A percentile compares a stretch with the other conserved stretches of the same genome.
Conservation (phyloP, 2,888 invertebrate genomes). For the Plebejus anna region DNA sequence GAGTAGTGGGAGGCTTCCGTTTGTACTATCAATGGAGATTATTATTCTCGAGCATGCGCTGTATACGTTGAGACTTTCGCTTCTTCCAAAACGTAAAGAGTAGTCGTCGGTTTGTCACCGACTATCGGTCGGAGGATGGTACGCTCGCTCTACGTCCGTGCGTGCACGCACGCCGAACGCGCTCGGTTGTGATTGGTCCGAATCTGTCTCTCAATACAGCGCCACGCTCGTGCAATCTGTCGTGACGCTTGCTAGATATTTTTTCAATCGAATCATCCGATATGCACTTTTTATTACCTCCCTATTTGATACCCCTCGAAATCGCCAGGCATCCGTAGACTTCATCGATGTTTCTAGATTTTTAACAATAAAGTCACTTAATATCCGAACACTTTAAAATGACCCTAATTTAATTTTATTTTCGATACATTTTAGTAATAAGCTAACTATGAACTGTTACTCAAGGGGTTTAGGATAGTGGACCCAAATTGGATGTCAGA, state of each 20-base stretch:
- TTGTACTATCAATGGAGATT: slow-evolving; percentile 54
- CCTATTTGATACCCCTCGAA: slow-evolving; percentile 31
- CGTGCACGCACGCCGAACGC: slow-evolving; percentile 23
- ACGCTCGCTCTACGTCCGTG: slow-evolving; percentile 50
- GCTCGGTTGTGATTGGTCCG: slow-evolving; percentile 33
- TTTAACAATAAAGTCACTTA: slow-evolving; percentile 34
- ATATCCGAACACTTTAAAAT: slow-evolving; percentile 35
- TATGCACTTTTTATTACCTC: slow-evolving; percentile 39
- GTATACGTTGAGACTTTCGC: slow-evolving; percentile 74
- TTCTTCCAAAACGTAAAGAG: slow-evolving; percentile 60
- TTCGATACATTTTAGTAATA: slow-evolving; percentile 31
- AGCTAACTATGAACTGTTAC: slow-evolving; percentile 18
- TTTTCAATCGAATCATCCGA: slow-evolving; percentile 35
- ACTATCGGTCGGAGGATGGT: slow-evolving; percentile 79
- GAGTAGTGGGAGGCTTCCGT: slow-evolving; percentile 53
- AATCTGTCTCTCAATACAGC: slow-evolving; percentile 48
- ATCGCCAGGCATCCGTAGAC: slow-evolving; percentile 34
- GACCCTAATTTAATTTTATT: slow-evolving; percentile 21
- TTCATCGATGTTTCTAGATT: slow-evolving; percentile 40
- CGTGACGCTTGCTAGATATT: slow-evolving; percentile 44
- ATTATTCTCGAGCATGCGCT: slow-evolving; percentile 75
- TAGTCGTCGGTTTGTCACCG: slow-evolving; percentile 53
- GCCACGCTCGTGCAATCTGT: slow-evolving; percentile 46
- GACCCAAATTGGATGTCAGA: slow-evolving; percentile 19
- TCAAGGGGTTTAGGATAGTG: slow-evolving; percentile 8